Evolutionary conservation across 2,888 invertebrate species (phyloP).

Genomic region (Ditylenchus weischeri): DNA sequence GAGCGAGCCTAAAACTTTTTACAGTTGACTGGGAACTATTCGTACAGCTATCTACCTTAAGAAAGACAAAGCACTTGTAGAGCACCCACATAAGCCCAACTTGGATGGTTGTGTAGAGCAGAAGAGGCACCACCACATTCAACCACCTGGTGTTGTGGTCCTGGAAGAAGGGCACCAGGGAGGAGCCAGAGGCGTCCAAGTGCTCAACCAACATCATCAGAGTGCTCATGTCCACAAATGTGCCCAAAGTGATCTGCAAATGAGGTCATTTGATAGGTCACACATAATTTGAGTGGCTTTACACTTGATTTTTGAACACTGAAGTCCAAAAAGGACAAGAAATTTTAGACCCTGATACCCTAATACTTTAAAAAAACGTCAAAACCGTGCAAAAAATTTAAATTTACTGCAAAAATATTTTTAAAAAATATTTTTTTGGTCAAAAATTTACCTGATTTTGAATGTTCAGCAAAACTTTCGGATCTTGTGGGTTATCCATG

Average conservation of each 20-base stretch:
- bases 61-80: slow-evolving; percentile 18
- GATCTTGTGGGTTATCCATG: no score
- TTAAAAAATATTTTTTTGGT: no score
- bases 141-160: slow-evolving; percentile 20
- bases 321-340: no score
- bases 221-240: slow-evolving; percentile 30
- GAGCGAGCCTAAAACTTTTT: slow-evolving; percentile 7
- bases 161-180: slow-evolving; percentile 14
- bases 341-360: no score
- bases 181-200: slow-evolving; percentile 9
- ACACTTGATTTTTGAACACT: not conserved
- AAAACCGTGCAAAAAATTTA: no score
- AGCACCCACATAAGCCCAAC: slow-evolving; percentile 20
- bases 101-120: slow-evolving; percentile 19
- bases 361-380: no score
- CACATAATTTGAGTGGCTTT: not conserved
- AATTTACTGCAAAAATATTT: no score
- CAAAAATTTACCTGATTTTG: no score
- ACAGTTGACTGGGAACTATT: no score
- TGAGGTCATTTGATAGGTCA: not conserved
- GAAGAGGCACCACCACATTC: slow-evolving; percentile 21
- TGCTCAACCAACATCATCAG: slow-evolving; percentile 21
- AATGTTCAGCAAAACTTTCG: no score
- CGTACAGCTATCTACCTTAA: not conserved
- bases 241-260: slow-evolving; percentile 24